Evolutionary conservation across 1,140 invertebrate genomes (phyloP).

Genomic region (Atta colombica): DNA sequence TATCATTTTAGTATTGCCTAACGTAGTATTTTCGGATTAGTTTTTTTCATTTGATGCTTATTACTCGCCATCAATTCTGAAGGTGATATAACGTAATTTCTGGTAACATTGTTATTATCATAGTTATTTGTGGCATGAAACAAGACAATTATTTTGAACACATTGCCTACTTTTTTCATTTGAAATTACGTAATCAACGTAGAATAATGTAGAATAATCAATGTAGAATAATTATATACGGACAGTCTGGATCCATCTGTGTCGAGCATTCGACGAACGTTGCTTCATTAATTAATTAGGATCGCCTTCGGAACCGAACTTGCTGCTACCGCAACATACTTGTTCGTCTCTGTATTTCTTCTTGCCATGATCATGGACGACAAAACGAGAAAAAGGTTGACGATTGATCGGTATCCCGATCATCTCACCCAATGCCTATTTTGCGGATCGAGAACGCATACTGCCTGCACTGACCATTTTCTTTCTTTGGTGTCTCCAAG

Average conservation of each 20-base stretch:
- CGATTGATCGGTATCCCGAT: constrained; percentile 70
- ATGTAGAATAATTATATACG: constrained; percentile 3
- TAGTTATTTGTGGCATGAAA: neutral
- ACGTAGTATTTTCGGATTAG: neutral
- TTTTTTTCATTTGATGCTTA: neutral
- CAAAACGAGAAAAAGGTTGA: constrained; percentile 55
- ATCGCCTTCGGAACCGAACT: constrained; percentile 60
- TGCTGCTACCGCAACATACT: constrained; percentile 19
- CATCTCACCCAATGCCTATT: constrained; percentile 67
- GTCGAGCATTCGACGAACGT: constrained; percentile 63
- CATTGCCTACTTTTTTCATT: neutral
- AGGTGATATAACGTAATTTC: neutral
- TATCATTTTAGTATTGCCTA: neutral
- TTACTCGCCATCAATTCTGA: neutral
- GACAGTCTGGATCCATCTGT: neutral
- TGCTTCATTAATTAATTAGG: constrained; percentile 76
- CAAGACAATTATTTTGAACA: neutral
- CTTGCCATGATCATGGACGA: constrained; percentile 24
- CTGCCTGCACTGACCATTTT: constrained; percentile 45
- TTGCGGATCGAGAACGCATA: constrained; percentile 51
- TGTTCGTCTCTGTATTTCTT: constrained; percentile 49
- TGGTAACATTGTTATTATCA: neutral
- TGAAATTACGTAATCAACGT: constrained; percentile 11
- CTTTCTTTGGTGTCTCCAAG: constrained; percentile 66
- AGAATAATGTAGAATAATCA: neutral